Base-by-base conservation (phyloP, 1,140 invertebrate species). In the Ceratina japonica region DNA sequence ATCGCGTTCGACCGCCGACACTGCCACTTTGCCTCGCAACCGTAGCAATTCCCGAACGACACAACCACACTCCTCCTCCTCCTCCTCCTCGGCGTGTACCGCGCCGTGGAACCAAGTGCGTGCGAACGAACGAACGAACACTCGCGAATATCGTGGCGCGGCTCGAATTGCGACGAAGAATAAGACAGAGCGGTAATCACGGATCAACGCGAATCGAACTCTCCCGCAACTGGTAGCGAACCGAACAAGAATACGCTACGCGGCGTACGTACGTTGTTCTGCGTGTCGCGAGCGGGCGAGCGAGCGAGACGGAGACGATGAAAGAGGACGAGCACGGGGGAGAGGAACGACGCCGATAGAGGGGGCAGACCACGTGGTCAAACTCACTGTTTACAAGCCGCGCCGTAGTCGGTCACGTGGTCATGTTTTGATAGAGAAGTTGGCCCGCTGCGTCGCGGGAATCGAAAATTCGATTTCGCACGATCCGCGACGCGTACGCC, bases 311-410 rank as follows among this genome's bases (percentile, higher is more conserved):
- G 18, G 16, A 18, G 54, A n/a, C 54, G 54, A n/a, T 56, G 65
- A 64, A 58, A 63, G 24, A 68, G 65, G n/a, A 24, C 27, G n/a
- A 58, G 22, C 24, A 44, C 54, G 66, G 20, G 65, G 22, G 27
- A 59, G 31, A 62, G 59, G 77, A 66, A 83, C 78, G 82, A 20
- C 75, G 72, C 83, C 85, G 66, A 16, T 4, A 52, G 86, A 81
- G 68, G 87, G 88, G 86, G 85, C 71, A 83, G 75, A 90, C 89
- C 91, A 91, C 90, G 91, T 91, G 90, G 90, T 91, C 83, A 86
- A 86, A 86, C 87, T 79, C 76, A 80, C 79, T 92, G 90, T 92
- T 91, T 92, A 91, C 90, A 89, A 89, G 86, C 88, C 79, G 81
- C 85, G 75, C 84, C 81, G 81, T 44, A 44, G 37, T 81, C 75